Percentiles rank a stretch among this genome's conserved stretches.
Conservation (phyloP, 1,140 invertebrate species). For the Myzus persicae region DNA sequence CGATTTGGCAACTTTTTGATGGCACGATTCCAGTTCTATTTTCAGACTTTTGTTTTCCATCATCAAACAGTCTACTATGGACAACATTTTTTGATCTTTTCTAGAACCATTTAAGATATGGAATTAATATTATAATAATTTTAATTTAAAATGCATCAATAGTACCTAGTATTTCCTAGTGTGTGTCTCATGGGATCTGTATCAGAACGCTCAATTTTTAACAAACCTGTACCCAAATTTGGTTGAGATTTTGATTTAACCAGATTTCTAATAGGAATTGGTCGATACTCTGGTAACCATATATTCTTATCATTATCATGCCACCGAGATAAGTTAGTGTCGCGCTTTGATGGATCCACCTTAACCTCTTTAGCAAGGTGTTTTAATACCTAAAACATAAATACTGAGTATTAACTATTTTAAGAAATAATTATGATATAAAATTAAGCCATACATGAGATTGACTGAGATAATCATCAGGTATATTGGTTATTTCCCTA, state of each 20-base stretch:
- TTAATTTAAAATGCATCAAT: neutral
- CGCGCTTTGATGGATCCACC: conserved; percentile 65
- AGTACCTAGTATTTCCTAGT: conserved; percentile 58
- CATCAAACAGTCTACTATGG: conserved; percentile 84
- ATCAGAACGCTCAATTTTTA: conserved; percentile 59
- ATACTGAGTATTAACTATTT: neutral
- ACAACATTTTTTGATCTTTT: conserved; percentile 69
- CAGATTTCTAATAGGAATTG: conserved; percentile 63
- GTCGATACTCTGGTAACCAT: conserved; percentile 29
- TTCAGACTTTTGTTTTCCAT: conserved; percentile 86
- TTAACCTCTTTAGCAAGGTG: conserved; percentile 85
- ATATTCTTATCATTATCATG: conserved; percentile 34
- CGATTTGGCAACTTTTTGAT: conserved; percentile 85
- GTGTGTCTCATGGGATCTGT: conserved; percentile 61
- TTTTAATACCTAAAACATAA: conserved; percentile 74
- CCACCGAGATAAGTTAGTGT: conserved; percentile 51
- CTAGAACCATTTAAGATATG: conserved; percentile 59
- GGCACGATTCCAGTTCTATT: conserved; percentile 80
- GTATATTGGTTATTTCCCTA: conserved; percentile 84
- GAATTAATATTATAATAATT: neutral
- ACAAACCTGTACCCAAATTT: conserved; percentile 66
- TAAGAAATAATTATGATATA: neutral
- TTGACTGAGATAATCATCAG: conserved; percentile 83
- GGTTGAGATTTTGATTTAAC: conserved; percentile 78
- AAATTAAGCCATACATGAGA: conserved; percentile 68